These are phyloP conservation scores for Eumacrocentrus americanus DNA, from an alignment of 2,888 invertebrate species.

Conservation along the genomic window DNA sequence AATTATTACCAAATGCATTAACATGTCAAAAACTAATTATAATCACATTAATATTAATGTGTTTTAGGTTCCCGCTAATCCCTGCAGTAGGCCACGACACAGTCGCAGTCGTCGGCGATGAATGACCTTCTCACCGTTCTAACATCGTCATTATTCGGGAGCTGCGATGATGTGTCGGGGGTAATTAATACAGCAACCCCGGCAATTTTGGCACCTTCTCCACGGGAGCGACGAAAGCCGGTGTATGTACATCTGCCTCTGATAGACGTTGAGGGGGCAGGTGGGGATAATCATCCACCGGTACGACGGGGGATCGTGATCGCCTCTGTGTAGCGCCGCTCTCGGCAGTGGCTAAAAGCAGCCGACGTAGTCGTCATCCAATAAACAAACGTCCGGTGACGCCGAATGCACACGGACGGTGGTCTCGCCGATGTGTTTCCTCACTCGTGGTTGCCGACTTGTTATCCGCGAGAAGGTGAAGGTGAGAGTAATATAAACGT, in stretches of 20 bases:
- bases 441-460: neutral
- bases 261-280: neutral
- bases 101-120: neutral
- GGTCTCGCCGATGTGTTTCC: neutral
- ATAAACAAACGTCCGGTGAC: constrained; percentile 44
- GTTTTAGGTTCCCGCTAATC: too few relatives aligned
- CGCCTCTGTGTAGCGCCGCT: constrained; percentile 23
- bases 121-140: neutral
- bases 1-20: neutral
- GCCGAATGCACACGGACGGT: constrained; percentile 32
- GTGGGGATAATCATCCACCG: constrained; percentile 24
- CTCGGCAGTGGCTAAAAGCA: constrained; percentile 20
- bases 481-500: constrained; percentile 3
- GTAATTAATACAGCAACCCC: neutral
- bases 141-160: neutral
- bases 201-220: neutral
- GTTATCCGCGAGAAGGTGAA: constrained; percentile 4
- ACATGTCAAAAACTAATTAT: neutral
- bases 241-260: constrained; percentile 3
- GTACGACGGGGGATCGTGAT: constrained; percentile 23
- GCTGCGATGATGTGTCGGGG: neutral
- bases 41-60: neutral
- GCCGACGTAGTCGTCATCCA: constrained; percentile 29
- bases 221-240: neutral
- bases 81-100: too few relatives aligned